These are phyloP conservation scores for Campodea augens DNA, from an alignment of 1,140 invertebrate genomes.

Conservation along the genomic window DNA sequence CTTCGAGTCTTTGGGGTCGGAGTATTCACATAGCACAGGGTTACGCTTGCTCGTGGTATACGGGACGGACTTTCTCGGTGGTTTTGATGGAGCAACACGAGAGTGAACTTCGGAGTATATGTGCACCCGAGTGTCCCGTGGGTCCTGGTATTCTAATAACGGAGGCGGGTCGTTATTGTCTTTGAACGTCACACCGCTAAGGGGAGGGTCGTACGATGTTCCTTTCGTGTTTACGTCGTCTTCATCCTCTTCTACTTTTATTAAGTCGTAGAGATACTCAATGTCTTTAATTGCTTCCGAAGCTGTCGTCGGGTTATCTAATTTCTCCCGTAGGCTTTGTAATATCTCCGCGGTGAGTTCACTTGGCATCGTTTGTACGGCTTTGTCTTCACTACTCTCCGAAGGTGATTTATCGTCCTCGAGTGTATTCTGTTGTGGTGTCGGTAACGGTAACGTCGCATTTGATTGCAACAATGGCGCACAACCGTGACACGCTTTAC, in stretches of 20 bases:
- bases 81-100: slow-evolving; percentile 6
- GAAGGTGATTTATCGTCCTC: slow-evolving; percentile 14
- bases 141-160: slow-evolving; percentile 30
- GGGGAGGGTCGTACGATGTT: no score
- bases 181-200: not conserved
- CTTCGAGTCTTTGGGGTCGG: slow-evolving; percentile 39
- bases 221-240: no score
- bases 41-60: slow-evolving; percentile 11
- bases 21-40: slow-evolving; percentile 42
- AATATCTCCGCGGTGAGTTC: slow-evolving; percentile 52
- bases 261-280: slow-evolving; percentile 53
- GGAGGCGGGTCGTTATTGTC: no score
- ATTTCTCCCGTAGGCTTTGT: slow-evolving; percentile 39
- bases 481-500: not conserved
- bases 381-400: slow-evolving; percentile 40
- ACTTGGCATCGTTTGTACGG: slow-evolving; percentile 47
- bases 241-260: no score
- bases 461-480: not conserved
- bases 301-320: slow-evolving; percentile 50
- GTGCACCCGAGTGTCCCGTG: slow-evolving; percentile 25
- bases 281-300: slow-evolving; percentile 54
- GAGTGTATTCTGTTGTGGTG: no score
- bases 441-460: slow-evolving; percentile 9
- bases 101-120: slow-evolving; percentile 29
- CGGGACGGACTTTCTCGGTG: slow-evolving; percentile 2